A percentile compares a stretch with the other conserved stretches of the same genome.
Conservation (phyloP, 2,797 vertebrate genomes). For the Dicrostonyx torquatus region DNA sequence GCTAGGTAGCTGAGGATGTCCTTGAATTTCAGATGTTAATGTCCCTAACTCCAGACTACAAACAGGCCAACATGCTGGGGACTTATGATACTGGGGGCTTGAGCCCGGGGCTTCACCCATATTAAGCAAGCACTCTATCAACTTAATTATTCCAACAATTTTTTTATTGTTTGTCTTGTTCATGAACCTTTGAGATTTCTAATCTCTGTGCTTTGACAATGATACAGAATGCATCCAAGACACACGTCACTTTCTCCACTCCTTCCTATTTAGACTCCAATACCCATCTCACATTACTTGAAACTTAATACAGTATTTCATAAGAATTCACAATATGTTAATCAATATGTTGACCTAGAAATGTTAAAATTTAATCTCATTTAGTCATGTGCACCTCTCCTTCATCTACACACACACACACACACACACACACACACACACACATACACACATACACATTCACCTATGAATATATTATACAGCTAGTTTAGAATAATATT, state of each 20-base stretch:
- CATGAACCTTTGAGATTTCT: not conserved
- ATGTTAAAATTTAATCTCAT: not conserved
- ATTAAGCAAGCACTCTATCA: not conserved
- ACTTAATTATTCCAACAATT: not conserved
- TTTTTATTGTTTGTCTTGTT: not conserved
- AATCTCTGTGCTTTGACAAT: not conserved
- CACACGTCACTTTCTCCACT: not conserved
- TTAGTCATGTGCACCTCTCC: not conserved
- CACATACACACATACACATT: not conserved
- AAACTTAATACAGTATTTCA: not conserved
- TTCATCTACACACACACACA: not conserved
- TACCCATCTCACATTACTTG: not conserved
- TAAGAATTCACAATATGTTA: not conserved
- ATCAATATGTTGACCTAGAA: not conserved
- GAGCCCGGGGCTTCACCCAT: accelerated
- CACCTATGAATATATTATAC: not conserved
- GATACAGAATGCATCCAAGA: not conserved
- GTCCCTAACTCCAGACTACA: not conserved
- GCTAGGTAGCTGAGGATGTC: not conserved
- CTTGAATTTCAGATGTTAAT: not conserved
- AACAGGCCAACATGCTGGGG: not conserved
- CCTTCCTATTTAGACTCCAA: not conserved
- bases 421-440: not conserved
- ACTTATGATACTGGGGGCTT: not conserved
- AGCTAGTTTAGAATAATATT: not conserved